A percentile compares a stretch with the other conserved stretches of the same genome.
phyloP scores from a whole-genome alignment of 1,140 invertebrate genomes.

The Pectinophora gossypiella region DNA sequence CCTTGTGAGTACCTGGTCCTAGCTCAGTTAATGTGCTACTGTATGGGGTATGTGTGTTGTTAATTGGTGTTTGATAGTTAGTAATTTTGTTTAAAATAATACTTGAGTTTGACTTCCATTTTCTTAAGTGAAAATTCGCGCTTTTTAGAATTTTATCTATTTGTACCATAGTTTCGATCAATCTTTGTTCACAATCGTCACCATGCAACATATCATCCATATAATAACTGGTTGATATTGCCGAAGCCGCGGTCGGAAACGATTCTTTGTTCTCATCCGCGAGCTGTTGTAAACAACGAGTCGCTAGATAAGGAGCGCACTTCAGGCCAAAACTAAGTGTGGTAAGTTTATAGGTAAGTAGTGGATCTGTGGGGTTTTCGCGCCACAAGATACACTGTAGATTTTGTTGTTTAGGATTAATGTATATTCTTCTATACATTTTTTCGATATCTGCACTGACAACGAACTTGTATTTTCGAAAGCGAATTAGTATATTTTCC shows the following conservation, averaged over 20 bases:
- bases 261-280: not conserved
- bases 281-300: not conserved
- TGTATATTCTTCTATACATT: constrained; percentile 24
- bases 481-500: constrained; percentile 29
- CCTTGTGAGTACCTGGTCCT: not conserved
- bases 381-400: not conserved
- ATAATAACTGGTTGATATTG: no score
- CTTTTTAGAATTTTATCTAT: no score
- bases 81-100: no score
- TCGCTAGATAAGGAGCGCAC: not conserved
- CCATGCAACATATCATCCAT: no score
- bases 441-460: no score
- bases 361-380: not conserved
- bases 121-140: no score
- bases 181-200: no score
- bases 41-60: no score
- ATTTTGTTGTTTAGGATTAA: constrained; percentile 7
- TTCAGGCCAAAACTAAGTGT: not conserved
- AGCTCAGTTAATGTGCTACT: not conserved
- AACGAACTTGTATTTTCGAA: constrained; percentile 25
- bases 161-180: no score
- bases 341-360: not conserved
- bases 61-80: not conserved
- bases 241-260: no score
- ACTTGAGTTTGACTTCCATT: no score